Evolutionary conservation across 2,797 vertebrate species (phyloP).

Genomic region (Ctenopoma multispine): DNA sequence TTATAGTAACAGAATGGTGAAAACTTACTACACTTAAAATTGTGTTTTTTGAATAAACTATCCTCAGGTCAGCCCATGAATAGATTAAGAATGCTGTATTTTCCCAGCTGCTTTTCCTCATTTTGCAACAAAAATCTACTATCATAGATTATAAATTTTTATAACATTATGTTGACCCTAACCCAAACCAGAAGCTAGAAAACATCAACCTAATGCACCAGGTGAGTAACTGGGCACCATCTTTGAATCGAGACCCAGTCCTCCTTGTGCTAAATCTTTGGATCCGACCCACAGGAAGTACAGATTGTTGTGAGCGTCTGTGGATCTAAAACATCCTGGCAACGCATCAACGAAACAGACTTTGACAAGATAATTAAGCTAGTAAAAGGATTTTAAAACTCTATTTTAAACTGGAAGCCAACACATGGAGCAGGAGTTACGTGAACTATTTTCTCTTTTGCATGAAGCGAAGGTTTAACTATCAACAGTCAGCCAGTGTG

Average conservation of each 20-base stretch:
- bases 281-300: background rate
- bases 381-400: slow-evolving; percentile 13
- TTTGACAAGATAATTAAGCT: slow-evolving; percentile 11
- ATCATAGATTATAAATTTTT: no score
- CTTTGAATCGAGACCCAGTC: no score
- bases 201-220: no score
- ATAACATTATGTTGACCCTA: no score
- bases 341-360: slow-evolving; percentile 6
- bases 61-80: background rate
- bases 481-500: slow-evolving; percentile 56
- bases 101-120: no score
- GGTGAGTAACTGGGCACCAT: no score
- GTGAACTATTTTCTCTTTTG: slow-evolving; percentile 27
- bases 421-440: slow-evolving; percentile 8
- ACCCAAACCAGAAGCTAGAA: no score
- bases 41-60: background rate
- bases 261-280: no score
- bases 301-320: background rate
- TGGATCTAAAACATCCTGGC: background rate
- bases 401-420: slow-evolving; percentile 28
- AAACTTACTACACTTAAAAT: background rate
- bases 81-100: no score
- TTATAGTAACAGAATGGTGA: no score
- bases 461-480: slow-evolving; percentile 45
- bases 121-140: no score